Evolutionary conservation across 2,797 vertebrate species (phyloP).

Genomic region (Paratrypauchen microcephalus): DNA sequence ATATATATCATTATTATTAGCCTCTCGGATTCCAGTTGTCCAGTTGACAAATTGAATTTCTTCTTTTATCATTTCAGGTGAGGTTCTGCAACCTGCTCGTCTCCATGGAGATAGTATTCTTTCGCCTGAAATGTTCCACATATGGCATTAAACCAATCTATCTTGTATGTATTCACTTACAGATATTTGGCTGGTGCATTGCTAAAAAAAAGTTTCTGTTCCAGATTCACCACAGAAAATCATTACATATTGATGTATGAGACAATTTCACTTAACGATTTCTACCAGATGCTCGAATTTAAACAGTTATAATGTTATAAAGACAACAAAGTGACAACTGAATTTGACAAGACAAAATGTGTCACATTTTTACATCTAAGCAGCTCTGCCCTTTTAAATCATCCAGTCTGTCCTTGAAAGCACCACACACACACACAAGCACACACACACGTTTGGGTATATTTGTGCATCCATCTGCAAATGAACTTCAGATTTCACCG

Average conservation of each 20-base stretch:
- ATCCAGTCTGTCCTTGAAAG: slow-evolving; percentile 19
- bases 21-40: too few relatives aligned
- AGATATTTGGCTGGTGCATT: too few relatives aligned
- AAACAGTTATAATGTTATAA: not conserved
- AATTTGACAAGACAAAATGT: slow-evolving; percentile 1
- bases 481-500: not conserved
- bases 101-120: too few relatives aligned
- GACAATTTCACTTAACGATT: not conserved
- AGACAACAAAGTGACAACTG: not conserved
- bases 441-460: not conserved
- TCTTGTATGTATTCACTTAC: too few relatives aligned
- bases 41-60: too few relatives aligned
- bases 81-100: too few relatives aligned
- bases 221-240: not conserved
- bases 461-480: slow-evolving; percentile 2
- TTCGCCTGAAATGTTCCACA: too few relatives aligned
- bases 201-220: not conserved
- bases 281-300: not conserved
- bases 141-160: too few relatives aligned
- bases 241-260: not conserved
- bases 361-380: slow-evolving; percentile 7
- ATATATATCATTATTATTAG: too few relatives aligned
- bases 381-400: slow-evolving; percentile 5
- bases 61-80: too few relatives aligned
- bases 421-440: slow-evolving; percentile 21